Evolutionary conservation across 2,888 invertebrate species (phyloP).

Genomic region (Drosophila siamana): DNA sequence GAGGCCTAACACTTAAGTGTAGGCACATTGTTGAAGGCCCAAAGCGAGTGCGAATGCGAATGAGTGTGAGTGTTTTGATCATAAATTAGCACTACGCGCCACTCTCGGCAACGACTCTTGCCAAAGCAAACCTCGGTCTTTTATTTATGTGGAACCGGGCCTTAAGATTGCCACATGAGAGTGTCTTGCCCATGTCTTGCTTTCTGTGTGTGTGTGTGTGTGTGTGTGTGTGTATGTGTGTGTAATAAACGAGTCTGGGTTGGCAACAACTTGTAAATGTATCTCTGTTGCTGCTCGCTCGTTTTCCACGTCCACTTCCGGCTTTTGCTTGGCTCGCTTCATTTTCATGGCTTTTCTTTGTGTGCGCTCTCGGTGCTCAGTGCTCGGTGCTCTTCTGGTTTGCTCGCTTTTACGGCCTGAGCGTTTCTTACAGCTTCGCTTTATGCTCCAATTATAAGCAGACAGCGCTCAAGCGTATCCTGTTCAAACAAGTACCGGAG

Average conservation of each 20-base stretch:
- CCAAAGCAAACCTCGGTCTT: slow-evolving; percentile 43
- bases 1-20: slow-evolving; percentile 57
- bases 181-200: slow-evolving; percentile 6
- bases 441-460: slow-evolving; percentile 80
- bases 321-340: slow-evolving; percentile 40
- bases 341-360: slow-evolving; percentile 27
- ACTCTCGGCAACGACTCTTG: slow-evolving; percentile 36
- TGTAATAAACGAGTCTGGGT: slow-evolving; percentile 51
- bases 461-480: slow-evolving; percentile 66
- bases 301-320: slow-evolving; percentile 50
- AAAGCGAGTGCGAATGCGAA: slow-evolving; percentile 2
- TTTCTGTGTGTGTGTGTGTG: background rate
- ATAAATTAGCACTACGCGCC: slow-evolving; percentile 71
- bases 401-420: slow-evolving; percentile 57
- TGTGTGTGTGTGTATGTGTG: slow-evolving; percentile 29
- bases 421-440: slow-evolving; percentile 69
- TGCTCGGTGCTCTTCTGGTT: slow-evolving; percentile 4
- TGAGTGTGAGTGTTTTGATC: slow-evolving; percentile 47
- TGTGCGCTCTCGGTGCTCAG: no score
- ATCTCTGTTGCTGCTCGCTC: slow-evolving; percentile 28
- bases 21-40: slow-evolving; percentile 31
- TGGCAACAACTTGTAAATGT: slow-evolving; percentile 67
- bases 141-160: slow-evolving; percentile 56
- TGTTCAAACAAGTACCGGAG: slow-evolving; percentile 60
- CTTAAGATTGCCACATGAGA: slow-evolving; percentile 48